Evolutionary conservation across 2,113 vertebrate genomes (phyloP).

Genomic region (Monarcha castaneiventris): DNA sequence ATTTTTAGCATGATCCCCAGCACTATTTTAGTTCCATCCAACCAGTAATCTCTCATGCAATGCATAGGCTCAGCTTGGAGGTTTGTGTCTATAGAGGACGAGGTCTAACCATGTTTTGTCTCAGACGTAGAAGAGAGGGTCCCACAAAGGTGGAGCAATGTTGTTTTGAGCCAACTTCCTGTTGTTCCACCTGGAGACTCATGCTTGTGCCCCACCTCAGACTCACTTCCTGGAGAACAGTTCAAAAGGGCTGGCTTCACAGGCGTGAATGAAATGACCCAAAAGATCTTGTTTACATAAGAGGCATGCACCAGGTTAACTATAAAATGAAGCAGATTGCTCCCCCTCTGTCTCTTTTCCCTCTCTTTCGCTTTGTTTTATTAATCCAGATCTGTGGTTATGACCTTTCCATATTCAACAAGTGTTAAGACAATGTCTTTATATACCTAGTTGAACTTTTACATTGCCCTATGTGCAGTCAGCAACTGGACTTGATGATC

Average conservation of each 20-base stretch:
- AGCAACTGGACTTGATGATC: not conserved
- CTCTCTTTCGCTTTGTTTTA: not conserved
- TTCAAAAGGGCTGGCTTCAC: not conserved
- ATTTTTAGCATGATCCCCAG: not conserved
- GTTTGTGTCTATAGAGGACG: not conserved
- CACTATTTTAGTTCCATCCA: not conserved
- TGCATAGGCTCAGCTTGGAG: fast-evolving
- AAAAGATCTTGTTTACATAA: not conserved
- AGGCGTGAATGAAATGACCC: not conserved
- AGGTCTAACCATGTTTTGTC: not conserved
- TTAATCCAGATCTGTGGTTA: not conserved
- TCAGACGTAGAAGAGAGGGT: fast-evolving
- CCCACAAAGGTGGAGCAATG: not conserved
- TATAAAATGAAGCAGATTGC: fast-evolving
- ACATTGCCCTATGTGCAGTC: not conserved
- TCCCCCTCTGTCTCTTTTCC: not conserved
- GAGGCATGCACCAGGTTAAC: not conserved
- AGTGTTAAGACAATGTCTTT: not conserved
- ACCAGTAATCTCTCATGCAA: not conserved
- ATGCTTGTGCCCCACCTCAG: fast-evolving
- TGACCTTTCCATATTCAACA: not conserved
- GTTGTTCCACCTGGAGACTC: not conserved
- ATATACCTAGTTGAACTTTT: not conserved
- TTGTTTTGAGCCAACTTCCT: not conserved
- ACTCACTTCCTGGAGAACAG: not conserved